A percentile compares a stretch with the other conserved stretches of the same genome.
Conservation (phyloP, 2,797 vertebrate genomes). For the Petrocephalus schoutedeni region DNA sequence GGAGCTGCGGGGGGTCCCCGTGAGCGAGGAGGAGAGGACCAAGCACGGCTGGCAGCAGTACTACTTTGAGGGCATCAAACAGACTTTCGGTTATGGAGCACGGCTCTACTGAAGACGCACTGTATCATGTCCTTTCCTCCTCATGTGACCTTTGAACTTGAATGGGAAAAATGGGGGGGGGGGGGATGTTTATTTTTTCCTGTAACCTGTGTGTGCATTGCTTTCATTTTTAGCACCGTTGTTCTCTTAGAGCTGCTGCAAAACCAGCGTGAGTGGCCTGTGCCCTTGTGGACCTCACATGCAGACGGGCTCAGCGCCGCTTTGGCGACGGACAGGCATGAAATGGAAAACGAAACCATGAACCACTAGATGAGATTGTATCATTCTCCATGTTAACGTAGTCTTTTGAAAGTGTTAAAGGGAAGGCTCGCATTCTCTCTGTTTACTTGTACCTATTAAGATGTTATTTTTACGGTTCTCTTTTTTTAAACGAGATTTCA, state of each 20-base stretch:
- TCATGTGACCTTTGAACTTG: slow-evolving; percentile 23
- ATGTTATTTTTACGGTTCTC: slow-evolving; percentile 32
- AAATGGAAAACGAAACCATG: slow-evolving; percentile 23
- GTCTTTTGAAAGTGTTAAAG: not conserved
- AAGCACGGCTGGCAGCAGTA: slow-evolving; percentile 85
- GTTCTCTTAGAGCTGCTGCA: slow-evolving; percentile 21
- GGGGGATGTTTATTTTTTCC: not conserved
- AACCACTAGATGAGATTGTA: slow-evolving; percentile 32
- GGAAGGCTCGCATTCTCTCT: slow-evolving; percentile 24
- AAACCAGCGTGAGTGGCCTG: slow-evolving; percentile 24
- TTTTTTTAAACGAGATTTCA: slow-evolving; percentile 23
- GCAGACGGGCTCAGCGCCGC: not conserved
- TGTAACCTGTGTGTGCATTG: slow-evolving; percentile 36
- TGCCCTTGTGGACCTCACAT: slow-evolving; percentile 32
- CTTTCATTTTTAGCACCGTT: slow-evolving; percentile 34
- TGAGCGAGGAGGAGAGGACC: slow-evolving; percentile 77
- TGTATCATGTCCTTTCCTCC: not conserved
- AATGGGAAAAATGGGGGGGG: slow-evolving; percentile 14
- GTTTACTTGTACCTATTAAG: slow-evolving; percentile 23
- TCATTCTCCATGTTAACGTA: slow-evolving; percentile 19
- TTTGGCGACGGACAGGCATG: not conserved
- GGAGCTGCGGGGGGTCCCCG: slow-evolving; percentile 75
- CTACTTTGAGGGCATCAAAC: slow-evolving; percentile 89
- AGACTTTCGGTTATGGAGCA: slow-evolving; percentile 83
- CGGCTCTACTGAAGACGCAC: slow-evolving; percentile 61